These are phyloP conservation scores for Rhadinocentrus ornatus DNA, from an alignment of 2,797 vertebrate genomes.

Conservation along the genomic window DNA sequence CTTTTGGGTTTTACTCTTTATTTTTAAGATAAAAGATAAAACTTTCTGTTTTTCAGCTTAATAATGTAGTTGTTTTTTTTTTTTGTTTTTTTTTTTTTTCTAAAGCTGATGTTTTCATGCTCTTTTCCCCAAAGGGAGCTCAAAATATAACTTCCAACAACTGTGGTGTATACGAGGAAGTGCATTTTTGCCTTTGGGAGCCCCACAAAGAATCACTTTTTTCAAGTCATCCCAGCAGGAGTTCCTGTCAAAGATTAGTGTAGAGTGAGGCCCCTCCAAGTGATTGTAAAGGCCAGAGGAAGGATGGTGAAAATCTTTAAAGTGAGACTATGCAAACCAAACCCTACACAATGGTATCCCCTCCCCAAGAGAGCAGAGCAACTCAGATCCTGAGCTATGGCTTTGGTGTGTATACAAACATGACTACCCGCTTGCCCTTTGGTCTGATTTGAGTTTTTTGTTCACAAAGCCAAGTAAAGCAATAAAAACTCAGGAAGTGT, in stretches of 20 bases:
- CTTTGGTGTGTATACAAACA: background rate
- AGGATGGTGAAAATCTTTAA: slow-evolving; percentile 73
- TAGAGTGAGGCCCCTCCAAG: slow-evolving; percentile 24
- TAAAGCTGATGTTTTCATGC: background rate
- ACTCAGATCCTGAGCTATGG: background rate
- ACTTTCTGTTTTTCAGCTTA: background rate
- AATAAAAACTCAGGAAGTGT: slow-evolving; percentile 23
- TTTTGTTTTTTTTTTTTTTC: no score
- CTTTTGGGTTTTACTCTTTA: background rate
- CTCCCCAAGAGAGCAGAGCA: slow-evolving; percentile 26
- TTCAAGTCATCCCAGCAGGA: slow-evolving; percentile 53
- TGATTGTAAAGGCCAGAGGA: slow-evolving; percentile 65
- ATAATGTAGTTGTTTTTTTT: background rate
- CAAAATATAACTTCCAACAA: slow-evolving; percentile 29
- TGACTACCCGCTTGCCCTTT: slow-evolving; percentile 18
- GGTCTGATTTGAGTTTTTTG: background rate
- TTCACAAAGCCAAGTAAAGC: background rate
- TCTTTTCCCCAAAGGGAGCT: background rate
- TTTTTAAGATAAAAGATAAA: background rate
- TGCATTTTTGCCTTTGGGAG: slow-evolving; percentile 41
- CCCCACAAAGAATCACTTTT: slow-evolving; percentile 49
- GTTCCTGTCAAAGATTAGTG: slow-evolving; percentile 60
- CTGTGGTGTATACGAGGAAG: slow-evolving; percentile 37
- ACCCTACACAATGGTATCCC: slow-evolving; percentile 56
- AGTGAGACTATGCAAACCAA: slow-evolving; percentile 55